phyloP scores from a whole-genome alignment of 1,140 invertebrate species.

The Orchestia grillus region DNA sequence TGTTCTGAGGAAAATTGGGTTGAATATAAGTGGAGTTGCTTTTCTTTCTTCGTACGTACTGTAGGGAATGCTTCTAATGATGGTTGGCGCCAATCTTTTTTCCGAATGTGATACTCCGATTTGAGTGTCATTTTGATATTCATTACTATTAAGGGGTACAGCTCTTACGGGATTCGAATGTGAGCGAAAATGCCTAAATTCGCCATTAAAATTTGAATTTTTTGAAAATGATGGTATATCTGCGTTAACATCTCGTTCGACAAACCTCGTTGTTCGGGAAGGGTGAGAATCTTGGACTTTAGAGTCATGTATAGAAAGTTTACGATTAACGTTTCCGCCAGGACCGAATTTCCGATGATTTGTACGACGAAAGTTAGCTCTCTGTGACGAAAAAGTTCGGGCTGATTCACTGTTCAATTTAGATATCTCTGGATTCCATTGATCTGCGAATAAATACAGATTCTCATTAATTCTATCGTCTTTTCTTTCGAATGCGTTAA shows the following conservation, averaged over 20 bases:
- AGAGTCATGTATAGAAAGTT: background rate
- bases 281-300: background rate
- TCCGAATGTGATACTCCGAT: background rate
- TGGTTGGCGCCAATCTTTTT: background rate
- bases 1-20: background rate
- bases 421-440: too few species aligned
- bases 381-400: too few species aligned
- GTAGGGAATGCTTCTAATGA: background rate
- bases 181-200: background rate
- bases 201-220: background rate
- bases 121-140: background rate
- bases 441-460: background rate
- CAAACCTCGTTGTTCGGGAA: background rate
- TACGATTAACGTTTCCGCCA: too few species aligned
- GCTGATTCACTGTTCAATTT: too few species aligned
- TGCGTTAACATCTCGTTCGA: background rate
- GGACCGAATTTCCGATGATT: too few species aligned
- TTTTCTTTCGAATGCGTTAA: background rate
- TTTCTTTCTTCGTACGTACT: constrained; percentile 1
- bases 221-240: background rate
- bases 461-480: background rate
- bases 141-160: background rate
- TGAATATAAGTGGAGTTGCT: background rate
- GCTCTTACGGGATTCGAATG: background rate
- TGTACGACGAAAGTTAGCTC: too few species aligned